Percentiles rank a stretch among this genome's conserved stretches.
These are phyloP conservation scores for Diachrysia chrysitis DNA, from an alignment of 2,888 invertebrate species.

Conservation along the genomic window DNA sequence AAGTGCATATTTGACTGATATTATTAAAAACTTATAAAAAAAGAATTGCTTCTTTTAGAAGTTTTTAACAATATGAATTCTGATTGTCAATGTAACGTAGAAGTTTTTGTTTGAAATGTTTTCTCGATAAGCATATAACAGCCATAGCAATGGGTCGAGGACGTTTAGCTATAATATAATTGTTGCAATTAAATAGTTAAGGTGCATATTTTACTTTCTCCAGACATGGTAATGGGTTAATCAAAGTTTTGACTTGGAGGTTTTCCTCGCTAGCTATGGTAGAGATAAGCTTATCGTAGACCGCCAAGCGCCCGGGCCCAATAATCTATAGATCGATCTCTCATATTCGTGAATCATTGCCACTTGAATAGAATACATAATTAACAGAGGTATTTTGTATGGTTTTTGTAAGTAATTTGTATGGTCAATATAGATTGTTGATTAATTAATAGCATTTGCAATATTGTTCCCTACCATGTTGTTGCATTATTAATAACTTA, in stretches of 20 bases:
- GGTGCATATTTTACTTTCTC: conserved; percentile 21
- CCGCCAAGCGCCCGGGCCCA: conserved; percentile 23
- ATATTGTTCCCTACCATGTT: too few species aligned
- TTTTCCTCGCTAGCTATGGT: conserved; percentile 53
- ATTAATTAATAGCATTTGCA: neutral
- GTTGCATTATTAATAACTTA: too few species aligned
- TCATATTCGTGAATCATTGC: neutral
- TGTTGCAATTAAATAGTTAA: conserved; percentile 30
- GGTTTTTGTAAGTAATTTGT: too few species aligned
- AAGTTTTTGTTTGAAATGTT: conserved; percentile 25
- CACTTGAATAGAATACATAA: neutral
- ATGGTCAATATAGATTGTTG: neutral
- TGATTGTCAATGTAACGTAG: conserved; percentile 3
- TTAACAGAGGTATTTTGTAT: too few species aligned
- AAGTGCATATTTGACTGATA: conserved; percentile 9
- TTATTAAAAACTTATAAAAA: conserved; percentile 20
- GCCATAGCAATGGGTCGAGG: conserved; percentile 41
- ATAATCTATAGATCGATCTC: conserved; percentile 8
- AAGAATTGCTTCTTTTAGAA: neutral
- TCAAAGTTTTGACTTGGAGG: conserved; percentile 27
- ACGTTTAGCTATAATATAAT: conserved; percentile 21
- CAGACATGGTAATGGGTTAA: conserved; percentile 10
- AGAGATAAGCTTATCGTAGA: conserved; percentile 59
- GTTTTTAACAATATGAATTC: neutral
- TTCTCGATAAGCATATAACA: conserved; percentile 43